Evolutionary conservation across 2,888 invertebrate species (phyloP).

Genomic region (Prosapia bicincta): DNA sequence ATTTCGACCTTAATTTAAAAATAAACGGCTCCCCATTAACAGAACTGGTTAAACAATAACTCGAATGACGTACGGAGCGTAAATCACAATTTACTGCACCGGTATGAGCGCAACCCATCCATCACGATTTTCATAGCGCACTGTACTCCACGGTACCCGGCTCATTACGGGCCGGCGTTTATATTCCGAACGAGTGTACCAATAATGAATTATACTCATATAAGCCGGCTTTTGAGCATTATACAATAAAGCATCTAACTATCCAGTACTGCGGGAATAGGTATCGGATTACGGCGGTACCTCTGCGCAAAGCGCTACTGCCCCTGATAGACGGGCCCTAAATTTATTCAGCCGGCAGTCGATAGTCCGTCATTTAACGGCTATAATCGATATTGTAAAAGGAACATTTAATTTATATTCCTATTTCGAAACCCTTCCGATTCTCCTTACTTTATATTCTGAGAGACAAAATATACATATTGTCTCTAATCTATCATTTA

Average conservation of each 20-base stretch:
- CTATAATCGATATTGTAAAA: too few species aligned
- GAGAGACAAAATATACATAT: too few species aligned
- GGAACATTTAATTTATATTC: too few species aligned
- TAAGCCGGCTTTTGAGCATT: background rate
- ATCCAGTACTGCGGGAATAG: too few species aligned
- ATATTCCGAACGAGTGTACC: background rate
- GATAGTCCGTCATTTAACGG: too few species aligned
- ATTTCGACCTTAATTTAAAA: background rate
- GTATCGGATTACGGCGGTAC: too few species aligned
- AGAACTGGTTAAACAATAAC: background rate
- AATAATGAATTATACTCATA: background rate
- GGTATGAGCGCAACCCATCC: background rate
- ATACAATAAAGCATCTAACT: background rate
- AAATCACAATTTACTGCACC: background rate
- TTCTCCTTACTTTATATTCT: too few species aligned
- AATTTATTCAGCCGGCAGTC: too few species aligned
- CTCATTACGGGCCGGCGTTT: background rate
- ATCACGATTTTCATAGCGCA: background rate
- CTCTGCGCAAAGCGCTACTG: too few species aligned
- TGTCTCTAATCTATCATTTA: too few species aligned
- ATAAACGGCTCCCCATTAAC: background rate
- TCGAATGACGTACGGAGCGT: background rate
- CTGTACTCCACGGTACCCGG: background rate
- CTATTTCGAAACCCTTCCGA: too few species aligned
- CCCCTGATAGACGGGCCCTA: too few species aligned